Evolutionary conservation across 2,797 vertebrate species (phyloP), one percentile per base, ranked within the genome.

Genomic region (Rhadinocentrus ornatus): DNA sequence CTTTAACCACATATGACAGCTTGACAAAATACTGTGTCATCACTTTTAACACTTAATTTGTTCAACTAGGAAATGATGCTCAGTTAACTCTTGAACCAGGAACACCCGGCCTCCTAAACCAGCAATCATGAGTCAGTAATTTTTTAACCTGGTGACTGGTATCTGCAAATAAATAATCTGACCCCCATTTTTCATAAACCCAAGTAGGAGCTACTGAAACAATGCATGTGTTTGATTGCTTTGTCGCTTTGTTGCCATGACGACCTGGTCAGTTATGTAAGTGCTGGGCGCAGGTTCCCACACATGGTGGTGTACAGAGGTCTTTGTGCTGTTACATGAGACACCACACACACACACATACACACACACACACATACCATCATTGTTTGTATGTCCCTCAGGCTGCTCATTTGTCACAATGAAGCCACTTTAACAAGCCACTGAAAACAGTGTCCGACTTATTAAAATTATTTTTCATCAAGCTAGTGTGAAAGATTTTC

Each of bases 281-380:
- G 77, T 27, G n/a, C 73, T 8, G 52, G 54, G 71, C 12, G 32
- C 54, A 22, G 6, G 58, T 85, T 86, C 80, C 80, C 82, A 80
- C 64, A 75, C 59, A 56, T 26, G 20, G 44, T 0, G 7, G 56
- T 50, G 66, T 46, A 59, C 46, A 61, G 72, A 80, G 31, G 71
- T 73, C 74, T 88, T 72, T 88, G 87, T 88, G 73, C 76, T 69
- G 64, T 62, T 64, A 82, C 77, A 81, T 26, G 4, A 83, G 70
- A 82, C 74, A 71, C 67, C 66, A 18, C 78, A 24, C 69, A 46
- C 58, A 71, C 75, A 32, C 44, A 22, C 75, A 32, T 35, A 22
- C 53, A 48, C n/a, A 34, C 67, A 56, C 59, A 63, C 59, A 54
- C 57, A 44, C 66, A 66, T 26, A 37, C 59, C 24, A 57, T 37